Base-by-base conservation (phyloP, 53 echinoderm and acorn worm genomes). In the Mesocentrotus franciscanus region DNA sequence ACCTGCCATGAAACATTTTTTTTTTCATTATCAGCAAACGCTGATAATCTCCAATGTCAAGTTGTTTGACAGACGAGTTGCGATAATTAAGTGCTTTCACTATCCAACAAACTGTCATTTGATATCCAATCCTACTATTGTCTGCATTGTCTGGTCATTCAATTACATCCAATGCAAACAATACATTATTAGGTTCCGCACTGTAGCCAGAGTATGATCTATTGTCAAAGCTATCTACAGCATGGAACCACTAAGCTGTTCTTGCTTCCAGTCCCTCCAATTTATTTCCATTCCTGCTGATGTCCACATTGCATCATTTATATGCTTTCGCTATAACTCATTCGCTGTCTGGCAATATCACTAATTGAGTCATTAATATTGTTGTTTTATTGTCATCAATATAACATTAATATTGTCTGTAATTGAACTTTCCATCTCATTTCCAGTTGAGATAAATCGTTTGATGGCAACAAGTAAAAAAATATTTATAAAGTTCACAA, bases 11-110 rank as follows among this genome's bases (percentile, higher is more conserved):
- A 74, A 10, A 79, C 36, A 35, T 42, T 17, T 18, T 36, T 7
- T 42, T 33, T 42, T 79, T 36, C 42, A 29, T 59, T 14, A 59
- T 90, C 60, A n/a, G 56, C 90, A 90, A 90, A 90, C 90, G 60
- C 59, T 26, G 58, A 6, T 90, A 60, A 90, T 90, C 90, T 27
- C 49, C 26, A 9, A 56, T 15, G 49, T 59, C 59, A 60, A 58
- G 90, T 90, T 60, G 58, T 90, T 59, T 90, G 90, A 90, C 90
- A 90, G 59, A 90, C 60, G 90, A 60, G 90, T 90, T 17, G 58
- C 29, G 60, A 58, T 60, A 90, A 90, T 90, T 90, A 90, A 60
- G 60, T 90, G 90, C 59, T 90, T 90, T n/a, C 60, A 30, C 90
- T 90, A 29, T 90, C 59, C 58, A 90, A 32, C 90, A 90, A 60